These are phyloP conservation scores for Apolygus lucorum DNA, from an alignment of 1,140 invertebrate genomes.

Conservation along the genomic window DNA sequence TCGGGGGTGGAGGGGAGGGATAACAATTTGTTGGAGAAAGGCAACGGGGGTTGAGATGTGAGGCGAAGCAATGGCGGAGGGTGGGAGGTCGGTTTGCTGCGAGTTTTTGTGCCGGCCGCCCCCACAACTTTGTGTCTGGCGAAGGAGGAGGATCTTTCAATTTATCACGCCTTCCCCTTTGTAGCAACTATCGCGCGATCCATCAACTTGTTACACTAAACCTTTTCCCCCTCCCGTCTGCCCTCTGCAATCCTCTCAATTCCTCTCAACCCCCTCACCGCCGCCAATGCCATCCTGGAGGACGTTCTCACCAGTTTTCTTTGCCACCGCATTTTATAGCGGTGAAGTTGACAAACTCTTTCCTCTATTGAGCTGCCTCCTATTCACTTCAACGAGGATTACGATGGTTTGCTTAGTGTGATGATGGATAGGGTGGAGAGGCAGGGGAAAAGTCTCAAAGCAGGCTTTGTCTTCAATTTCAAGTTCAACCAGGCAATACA, in stretches of 20 bases:
- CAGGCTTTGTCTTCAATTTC: no score
- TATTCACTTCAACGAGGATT: no score
- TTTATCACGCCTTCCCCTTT: constrained; percentile 20
- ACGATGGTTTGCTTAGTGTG: no score
- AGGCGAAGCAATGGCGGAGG: neutral
- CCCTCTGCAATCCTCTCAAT: neutral
- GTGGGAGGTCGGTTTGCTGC: neutral
- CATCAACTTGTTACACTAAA: constrained; percentile 21
- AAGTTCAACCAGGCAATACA: no score
- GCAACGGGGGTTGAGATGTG: constrained; percentile 15
- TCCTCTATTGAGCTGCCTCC: no score
- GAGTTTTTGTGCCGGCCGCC: constrained; percentile 19
- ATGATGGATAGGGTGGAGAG: no score
- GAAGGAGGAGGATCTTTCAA: neutral
- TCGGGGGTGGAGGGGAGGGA: neutral
- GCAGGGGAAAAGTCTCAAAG: no score
- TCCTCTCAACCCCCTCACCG: neutral
- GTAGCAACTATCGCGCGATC: constrained; percentile 21
- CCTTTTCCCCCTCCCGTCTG: neutral
- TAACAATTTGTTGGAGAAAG: constrained; percentile 23
- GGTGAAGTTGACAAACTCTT: neutral
- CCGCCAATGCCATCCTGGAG: no score
- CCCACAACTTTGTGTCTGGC: constrained; percentile 7
- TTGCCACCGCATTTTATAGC: neutral
- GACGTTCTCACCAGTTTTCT: neutral